These are phyloP conservation scores for Cranoglanis bouderius DNA, from an alignment of 2,113 vertebrate species.

Conservation along the genomic window DNA sequence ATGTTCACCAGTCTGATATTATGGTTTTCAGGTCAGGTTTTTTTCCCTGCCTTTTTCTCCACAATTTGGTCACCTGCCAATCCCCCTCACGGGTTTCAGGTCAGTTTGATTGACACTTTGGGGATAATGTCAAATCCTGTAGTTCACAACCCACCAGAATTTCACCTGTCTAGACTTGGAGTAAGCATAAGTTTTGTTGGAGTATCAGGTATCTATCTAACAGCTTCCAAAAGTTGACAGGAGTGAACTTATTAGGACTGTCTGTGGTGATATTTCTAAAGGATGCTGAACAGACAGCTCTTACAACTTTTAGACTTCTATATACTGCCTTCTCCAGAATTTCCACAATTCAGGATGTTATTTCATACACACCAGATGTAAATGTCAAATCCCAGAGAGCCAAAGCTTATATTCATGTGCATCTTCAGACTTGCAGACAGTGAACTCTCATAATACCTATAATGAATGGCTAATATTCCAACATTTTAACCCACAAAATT, in stretches of 20 bases:
- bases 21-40: background rate
- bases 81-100: background rate
- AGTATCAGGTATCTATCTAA: background rate
- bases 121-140: background rate
- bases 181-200: background rate
- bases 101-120: constrained; percentile 11
- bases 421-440: too few species aligned
- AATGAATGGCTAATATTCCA: background rate
- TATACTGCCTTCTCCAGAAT: background rate
- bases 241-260: background rate
- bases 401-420: background rate
- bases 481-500: background rate
- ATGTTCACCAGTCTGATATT: background rate
- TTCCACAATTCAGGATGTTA: constrained; percentile 3
- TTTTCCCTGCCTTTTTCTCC: background rate
- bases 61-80: background rate
- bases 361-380: background rate
- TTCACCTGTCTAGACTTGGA: background rate
- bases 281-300: constrained; percentile 30
- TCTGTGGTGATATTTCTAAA: constrained; percentile 18
- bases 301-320: background rate
- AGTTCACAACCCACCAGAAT: background rate
- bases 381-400: background rate
- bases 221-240: constrained; percentile 8
- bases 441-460: background rate